Conservation (phyloP, 2,113 vertebrate species). For the Neopipo cinnamomea region DNA sequence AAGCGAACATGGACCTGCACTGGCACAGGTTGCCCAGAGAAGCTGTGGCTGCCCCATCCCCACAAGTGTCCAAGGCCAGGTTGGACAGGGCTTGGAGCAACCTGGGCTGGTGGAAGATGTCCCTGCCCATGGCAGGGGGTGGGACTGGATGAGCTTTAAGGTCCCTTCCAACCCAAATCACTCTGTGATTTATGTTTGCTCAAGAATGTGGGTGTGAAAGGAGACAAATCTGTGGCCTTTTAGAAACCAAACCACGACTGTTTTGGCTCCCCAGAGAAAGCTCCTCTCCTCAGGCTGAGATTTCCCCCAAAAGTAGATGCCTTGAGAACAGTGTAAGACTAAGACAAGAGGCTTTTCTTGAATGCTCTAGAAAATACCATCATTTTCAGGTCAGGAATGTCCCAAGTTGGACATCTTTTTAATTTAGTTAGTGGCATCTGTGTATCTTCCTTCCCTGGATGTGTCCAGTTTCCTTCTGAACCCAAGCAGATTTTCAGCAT, state of each 20-base stretch:
- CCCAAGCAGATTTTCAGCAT: not conserved
- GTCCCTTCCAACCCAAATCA: not conserved
- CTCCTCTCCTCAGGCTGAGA: not conserved
- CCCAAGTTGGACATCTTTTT: fast-evolving
- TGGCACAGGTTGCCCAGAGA: not conserved
- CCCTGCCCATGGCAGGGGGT: not conserved
- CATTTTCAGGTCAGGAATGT: not conserved
- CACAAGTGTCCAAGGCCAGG: not conserved
- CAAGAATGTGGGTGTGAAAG: not conserved
- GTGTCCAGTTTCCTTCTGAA: not conserved
- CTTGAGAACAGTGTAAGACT: not conserved
- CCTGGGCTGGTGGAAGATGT: not conserved
- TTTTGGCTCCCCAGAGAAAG: not conserved
- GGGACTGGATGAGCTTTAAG: not conserved
- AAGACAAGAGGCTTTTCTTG: not conserved
- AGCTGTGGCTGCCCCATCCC: not conserved
- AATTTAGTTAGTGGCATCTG: not conserved
- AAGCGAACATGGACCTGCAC: not conserved
- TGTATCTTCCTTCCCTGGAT: not conserved
- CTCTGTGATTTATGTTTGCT: not conserved
- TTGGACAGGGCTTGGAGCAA: fast-evolving
- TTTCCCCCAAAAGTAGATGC: not conserved
- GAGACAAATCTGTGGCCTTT: not conserved
- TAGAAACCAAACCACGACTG: not conserved
- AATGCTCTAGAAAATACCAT: not conserved